phyloP scores from a whole-genome alignment of 2,113 vertebrate species.

The Petaurus breviceps region DNA sequence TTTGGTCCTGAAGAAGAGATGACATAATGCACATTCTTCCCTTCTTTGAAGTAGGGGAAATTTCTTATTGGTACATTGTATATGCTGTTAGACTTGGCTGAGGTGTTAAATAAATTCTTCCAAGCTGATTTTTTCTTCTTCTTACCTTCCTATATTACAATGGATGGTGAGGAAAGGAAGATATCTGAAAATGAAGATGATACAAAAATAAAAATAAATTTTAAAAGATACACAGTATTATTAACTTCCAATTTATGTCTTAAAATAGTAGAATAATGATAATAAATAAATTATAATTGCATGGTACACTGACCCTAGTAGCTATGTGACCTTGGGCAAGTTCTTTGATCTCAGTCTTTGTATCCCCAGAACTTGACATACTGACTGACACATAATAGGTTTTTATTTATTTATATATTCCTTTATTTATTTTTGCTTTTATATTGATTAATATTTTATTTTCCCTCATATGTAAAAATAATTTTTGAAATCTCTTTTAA shows the following conservation, averaged over 20 bases:
- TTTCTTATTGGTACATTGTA: not conserved
- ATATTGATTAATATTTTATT: too few relatives aligned
- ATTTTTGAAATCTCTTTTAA: too few relatives aligned
- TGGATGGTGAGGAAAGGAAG: not conserved
- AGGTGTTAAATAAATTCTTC: too few relatives aligned
- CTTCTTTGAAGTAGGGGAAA: not conserved
- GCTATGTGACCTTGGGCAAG: too few relatives aligned
- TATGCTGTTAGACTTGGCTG: not conserved
- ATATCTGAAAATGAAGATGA: not conserved
- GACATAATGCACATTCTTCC: not conserved
- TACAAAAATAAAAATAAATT: not conserved
- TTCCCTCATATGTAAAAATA: too few relatives aligned
- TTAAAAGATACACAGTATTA: not conserved
- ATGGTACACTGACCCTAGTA: too few relatives aligned
- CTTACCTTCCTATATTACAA: not conserved
- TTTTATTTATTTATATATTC: too few relatives aligned
- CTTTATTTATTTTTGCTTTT: too few relatives aligned
- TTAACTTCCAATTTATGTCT: constrained; percentile 24
- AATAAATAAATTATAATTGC: too few relatives aligned
- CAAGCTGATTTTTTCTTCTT: not conserved
- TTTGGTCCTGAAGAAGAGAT: not conserved
- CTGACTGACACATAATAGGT: too few relatives aligned
- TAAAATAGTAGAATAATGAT: not conserved
- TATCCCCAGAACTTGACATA: too few relatives aligned
- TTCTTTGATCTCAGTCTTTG: too few relatives aligned